Base-by-base conservation (phyloP, 2,888 invertebrate species). In the Diloba caeruleocephala region DNA sequence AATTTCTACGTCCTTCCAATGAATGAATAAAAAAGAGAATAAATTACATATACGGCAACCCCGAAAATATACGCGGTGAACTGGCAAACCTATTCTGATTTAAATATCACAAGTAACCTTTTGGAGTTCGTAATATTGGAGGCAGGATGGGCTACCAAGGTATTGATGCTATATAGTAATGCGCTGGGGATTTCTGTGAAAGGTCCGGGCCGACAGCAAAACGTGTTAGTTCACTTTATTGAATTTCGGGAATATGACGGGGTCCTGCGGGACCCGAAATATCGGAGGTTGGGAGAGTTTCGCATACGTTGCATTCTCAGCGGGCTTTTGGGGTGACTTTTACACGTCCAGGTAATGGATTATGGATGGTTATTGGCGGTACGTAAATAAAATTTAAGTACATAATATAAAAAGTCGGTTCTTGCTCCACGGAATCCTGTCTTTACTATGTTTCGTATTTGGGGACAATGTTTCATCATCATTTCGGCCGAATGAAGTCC, bases 191-290 rank as follows among this genome's bases (percentile, higher is more conserved):
- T 81, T 84, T 81, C 73, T 64, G 77, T 65, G 77, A 84, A 85
- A 83, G 87, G 84, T 83, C 79, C 78, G 81, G 72, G 58, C 75
- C 76, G 80, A 73, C 78, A 76, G 81, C 84, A 87, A 88, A 89
- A 88, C 84, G 87, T 81, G 88, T 89, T 88, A 89, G 87, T 82
- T 84, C 85, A 78, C 85, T 82, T 88, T 89, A 89, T 89, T 88
- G 88, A 89, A 89, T 88, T 88, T 88, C 82, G 83, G 79, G 82
- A 85, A 88, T 87, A 87, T 86, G 85, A 83, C 83, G 78, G 62
- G 71, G 79, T 84, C 88, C 85, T 80, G 65, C 57, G 84, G 88
- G 88, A 78, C 69, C 68, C 63, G 71, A n/a, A 76, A 83, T 84
- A 81, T 81, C 76, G 76, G 71, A 82, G 78, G 83, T 78, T 74